Evolutionary conservation across 2,888 invertebrate species (phyloP).

Genomic region (Rutpela maculata): DNA sequence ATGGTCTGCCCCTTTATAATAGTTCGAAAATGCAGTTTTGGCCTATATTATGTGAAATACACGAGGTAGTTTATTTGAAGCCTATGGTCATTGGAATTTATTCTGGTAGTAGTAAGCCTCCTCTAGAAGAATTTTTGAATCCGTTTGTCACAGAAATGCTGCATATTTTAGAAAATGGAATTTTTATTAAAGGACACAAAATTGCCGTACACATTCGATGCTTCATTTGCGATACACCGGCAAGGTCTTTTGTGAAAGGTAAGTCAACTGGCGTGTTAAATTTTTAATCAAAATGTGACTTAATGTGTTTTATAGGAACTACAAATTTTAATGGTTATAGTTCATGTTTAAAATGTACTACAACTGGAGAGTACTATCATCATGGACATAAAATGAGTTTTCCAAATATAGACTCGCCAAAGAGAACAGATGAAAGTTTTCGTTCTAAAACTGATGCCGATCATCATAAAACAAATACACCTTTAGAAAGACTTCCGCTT

Average conservation of each 20-base stretch:
- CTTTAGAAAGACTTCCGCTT: background rate
- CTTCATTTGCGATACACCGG: slow-evolving; percentile 54
- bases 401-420: background rate
- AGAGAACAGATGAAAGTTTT: background rate
- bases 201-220: slow-evolving; percentile 44
- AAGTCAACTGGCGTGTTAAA: slow-evolving; percentile 3
- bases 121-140: slow-evolving; percentile 39
- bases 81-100: slow-evolving; percentile 49
- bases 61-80: slow-evolving; percentile 43
- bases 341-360: background rate
- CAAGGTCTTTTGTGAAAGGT: slow-evolving; percentile 55
- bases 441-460: background rate
- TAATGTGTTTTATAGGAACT: background rate
- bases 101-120: slow-evolving; percentile 46
- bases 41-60: slow-evolving; percentile 51
- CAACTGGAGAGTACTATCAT: slow-evolving; percentile 6
- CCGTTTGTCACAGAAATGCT: slow-evolving; percentile 44
- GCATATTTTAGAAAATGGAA: slow-evolving; percentile 23
- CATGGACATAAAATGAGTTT: background rate
- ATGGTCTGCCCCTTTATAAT: slow-evolving; percentile 54
- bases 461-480: slow-evolving; percentile 5
- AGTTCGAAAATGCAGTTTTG: slow-evolving; percentile 41
- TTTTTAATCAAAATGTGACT: background rate
- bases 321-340: background rate
- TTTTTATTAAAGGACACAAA: background rate